Evolutionary conservation across 2,113 vertebrate species (phyloP), one percentile per base, ranked within the genome.

Genomic region (Piaya cayana): DNA sequence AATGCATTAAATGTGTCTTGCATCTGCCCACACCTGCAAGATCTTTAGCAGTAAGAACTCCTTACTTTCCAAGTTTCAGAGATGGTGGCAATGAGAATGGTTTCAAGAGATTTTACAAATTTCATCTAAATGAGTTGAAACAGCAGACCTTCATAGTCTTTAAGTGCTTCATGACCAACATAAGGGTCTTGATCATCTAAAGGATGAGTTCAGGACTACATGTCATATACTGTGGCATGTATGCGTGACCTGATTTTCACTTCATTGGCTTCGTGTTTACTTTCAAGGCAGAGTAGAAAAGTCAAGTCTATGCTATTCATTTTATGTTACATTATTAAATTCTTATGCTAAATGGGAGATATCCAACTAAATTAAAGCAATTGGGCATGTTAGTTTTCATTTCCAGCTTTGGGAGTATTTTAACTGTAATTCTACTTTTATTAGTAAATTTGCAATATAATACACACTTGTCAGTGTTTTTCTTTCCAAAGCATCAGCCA

Each of bases 61-160:
- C 3, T 77, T 32, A 3, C 50, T 69, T 45, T 47, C 21, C 0
- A 1, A 39, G 18, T 9, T 50, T 12, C 12, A 43, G 21, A 29
- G 20, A 8, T 0, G 0, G 11, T 8, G 52, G 9, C 26, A 90
- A 60, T 13, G 2, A 47, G 6, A 68, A n/a, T 21, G 3, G 5
- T 9, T 86, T 26, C 55, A 69, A 68, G 6, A 4, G 20, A 29
- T 18, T 32, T 67, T 4, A 47, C 36, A 23, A 50, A 55, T 3
- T 17, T 60, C 20, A 34, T 8, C 5, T 5, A 13, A 3, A 43
- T 20, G 21, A 82, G 16, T 16, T 3, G 3, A 36, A 74, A 79
- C 11, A 67, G 6, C 12, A 55, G 19, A 86, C 22, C 5, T 55
- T 59, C 11, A 45, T 11, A 23, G 50, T 67, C 9, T 45, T 37